These are phyloP conservation scores for Muscicapa comitata DNA, from an alignment of 2,797 vertebrate genomes.

Conservation along the genomic window DNA sequence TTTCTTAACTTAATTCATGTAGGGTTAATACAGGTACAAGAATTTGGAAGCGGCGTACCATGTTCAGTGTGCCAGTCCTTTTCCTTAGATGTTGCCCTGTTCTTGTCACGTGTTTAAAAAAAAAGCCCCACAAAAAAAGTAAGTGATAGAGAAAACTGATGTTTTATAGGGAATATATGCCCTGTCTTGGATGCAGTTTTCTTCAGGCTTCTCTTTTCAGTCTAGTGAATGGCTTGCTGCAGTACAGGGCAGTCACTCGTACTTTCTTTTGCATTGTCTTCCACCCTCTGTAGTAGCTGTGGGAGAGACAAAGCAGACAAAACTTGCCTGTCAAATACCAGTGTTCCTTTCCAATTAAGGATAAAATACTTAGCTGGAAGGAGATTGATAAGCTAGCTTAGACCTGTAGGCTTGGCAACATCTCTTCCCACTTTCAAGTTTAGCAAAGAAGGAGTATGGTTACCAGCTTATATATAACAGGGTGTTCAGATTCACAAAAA, in stretches of 20 bases:
- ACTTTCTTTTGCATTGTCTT: background rate
- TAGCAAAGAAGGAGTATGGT: background rate
- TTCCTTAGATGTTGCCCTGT: background rate
- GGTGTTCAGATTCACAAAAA: background rate
- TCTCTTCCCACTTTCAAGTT: background rate
- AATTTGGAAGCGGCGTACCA: background rate
- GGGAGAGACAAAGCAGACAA: background rate
- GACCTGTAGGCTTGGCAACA: background rate
- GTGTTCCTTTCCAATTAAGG: background rate
- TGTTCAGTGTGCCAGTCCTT: background rate
- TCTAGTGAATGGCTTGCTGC: background rate
- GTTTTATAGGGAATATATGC: background rate
- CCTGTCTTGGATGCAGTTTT: background rate
- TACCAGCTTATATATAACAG: background rate
- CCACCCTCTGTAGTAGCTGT: background rate
- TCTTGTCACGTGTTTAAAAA: background rate
- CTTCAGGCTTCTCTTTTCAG: background rate
- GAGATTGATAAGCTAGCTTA: background rate
- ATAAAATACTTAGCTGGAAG: background rate
- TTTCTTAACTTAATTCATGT: background rate
- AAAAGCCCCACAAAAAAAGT: background rate
- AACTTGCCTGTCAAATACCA: background rate
- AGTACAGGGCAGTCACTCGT: rapidly evolving
- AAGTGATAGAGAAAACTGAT: background rate
- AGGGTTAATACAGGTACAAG: background rate